These are phyloP conservation scores for Globodera rostochiensis DNA, from an alignment of 1,140 invertebrate genomes.

Conservation along the genomic window DNA sequence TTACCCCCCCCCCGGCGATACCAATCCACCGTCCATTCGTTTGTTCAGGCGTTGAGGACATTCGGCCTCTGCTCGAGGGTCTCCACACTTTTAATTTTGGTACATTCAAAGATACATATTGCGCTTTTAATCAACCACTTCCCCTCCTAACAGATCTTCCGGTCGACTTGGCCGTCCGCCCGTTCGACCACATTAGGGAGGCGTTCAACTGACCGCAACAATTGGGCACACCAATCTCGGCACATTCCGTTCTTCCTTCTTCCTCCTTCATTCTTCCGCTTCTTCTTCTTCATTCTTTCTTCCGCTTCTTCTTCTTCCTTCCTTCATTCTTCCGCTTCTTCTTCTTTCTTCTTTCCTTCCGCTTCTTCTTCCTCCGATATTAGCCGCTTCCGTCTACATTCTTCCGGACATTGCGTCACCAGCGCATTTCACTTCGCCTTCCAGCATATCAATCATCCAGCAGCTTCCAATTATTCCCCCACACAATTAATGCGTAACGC, in stretches of 20 bases:
- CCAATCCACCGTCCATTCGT: neutral
- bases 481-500: too few species aligned
- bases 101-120: constrained; percentile 86
- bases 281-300: too few species aligned
- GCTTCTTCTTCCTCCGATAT: too few species aligned
- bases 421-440: neutral
- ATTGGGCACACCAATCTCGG: too few species aligned
- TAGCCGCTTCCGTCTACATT: too few species aligned
- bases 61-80: constrained; percentile 83
- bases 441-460: neutral
- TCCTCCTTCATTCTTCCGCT: too few species aligned
- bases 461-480: neutral
- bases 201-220: constrained; percentile 72
- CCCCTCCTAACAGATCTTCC: constrained; percentile 8
- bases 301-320: too few species aligned
- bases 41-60: constrained; percentile 85
- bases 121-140: too few species aligned
- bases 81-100: constrained; percentile 85
- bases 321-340: too few species aligned
- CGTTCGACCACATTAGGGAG: constrained; percentile 96
- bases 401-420: neutral
- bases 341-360: too few species aligned
- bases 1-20: too few species aligned
- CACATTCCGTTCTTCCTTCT: too few species aligned
- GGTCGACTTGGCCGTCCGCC: constrained; percentile 78